Percentiles rank a stretch among this genome's conserved stretches.
phyloP scores from a whole-genome alignment of 2,797 vertebrate species.

The Apodemus agrarius region DNA sequence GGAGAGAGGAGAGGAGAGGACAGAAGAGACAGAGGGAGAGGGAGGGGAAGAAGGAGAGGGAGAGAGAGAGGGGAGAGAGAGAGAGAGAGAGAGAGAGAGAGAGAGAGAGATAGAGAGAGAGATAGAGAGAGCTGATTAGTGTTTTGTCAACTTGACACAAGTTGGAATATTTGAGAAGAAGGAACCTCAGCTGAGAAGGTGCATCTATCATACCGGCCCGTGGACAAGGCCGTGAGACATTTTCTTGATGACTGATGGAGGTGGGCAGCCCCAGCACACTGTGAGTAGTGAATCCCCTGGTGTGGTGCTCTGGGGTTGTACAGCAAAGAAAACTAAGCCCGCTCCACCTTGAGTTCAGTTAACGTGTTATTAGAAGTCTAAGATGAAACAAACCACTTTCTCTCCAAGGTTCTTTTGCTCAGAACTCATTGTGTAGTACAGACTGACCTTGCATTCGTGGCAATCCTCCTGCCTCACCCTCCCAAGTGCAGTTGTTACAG shows the following conservation, averaged over 20 bases:
- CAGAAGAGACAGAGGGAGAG: too few species aligned
- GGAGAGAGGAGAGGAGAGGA: too few species aligned
- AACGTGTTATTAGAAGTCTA: neutral
- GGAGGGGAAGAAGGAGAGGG: neutral
- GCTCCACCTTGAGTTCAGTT: neutral
- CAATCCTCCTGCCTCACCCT: neutral
- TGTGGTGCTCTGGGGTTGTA: neutral
- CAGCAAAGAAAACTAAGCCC: neutral
- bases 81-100: neutral
- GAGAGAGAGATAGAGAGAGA: accelerated
- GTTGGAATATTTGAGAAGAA: neutral
- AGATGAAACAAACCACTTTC: neutral
- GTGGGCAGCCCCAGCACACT: neutral
- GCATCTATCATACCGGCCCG: neutral
- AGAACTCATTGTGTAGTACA: neutral
- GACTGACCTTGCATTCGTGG: neutral
- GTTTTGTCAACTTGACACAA: neutral
- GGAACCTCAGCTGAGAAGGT: neutral
- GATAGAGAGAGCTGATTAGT: neutral
- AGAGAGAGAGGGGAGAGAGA: too few species aligned
- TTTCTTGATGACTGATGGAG: neutral
- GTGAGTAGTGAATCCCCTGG: neutral
- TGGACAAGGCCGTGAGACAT: neutral
- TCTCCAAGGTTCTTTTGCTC: neutral
- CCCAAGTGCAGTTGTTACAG: neutral